Conservation (phyloP, 2,888 invertebrate genomes). For the Tupiocoris notatus region DNA sequence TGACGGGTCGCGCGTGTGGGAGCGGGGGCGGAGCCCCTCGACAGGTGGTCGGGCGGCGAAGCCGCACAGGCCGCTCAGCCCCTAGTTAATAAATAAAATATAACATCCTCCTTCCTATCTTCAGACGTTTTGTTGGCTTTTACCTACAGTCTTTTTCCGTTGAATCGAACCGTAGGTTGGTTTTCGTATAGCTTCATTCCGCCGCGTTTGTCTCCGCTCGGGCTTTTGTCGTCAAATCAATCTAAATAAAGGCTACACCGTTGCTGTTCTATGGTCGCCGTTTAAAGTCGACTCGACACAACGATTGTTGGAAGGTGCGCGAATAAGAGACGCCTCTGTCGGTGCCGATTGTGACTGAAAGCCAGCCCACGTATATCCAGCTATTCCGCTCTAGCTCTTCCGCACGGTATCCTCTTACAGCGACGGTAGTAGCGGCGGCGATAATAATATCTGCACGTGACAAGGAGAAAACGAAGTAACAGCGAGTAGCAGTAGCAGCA, state of each 20-base stretch:
- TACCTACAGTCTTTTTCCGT: too few species aligned
- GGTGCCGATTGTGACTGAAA: background rate
- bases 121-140: too few species aligned
- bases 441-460: constrained; percentile 32
- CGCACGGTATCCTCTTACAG: background rate
- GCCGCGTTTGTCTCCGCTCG: background rate
- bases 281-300: constrained; percentile 15
- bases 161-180: too few species aligned
- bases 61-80: too few species aligned
- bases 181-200: too few species aligned
- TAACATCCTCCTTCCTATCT: too few species aligned
- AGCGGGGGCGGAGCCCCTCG: too few species aligned
- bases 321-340: constrained; percentile 12
- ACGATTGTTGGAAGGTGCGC: constrained; percentile 23
- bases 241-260: background rate
- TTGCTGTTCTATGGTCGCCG: background rate
- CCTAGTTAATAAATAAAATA: too few species aligned
- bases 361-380: background rate
- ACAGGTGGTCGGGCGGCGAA: too few species aligned
- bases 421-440: background rate
- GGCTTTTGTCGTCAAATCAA: background rate
- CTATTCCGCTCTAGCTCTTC: too few species aligned
- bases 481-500: constrained; percentile 22
- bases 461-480: constrained; percentile 37
- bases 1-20: too few species aligned